Conservation (phyloP, 30 jellyfish, hydroid and myxozoan genomes). For the Mastigias papua region DNA sequence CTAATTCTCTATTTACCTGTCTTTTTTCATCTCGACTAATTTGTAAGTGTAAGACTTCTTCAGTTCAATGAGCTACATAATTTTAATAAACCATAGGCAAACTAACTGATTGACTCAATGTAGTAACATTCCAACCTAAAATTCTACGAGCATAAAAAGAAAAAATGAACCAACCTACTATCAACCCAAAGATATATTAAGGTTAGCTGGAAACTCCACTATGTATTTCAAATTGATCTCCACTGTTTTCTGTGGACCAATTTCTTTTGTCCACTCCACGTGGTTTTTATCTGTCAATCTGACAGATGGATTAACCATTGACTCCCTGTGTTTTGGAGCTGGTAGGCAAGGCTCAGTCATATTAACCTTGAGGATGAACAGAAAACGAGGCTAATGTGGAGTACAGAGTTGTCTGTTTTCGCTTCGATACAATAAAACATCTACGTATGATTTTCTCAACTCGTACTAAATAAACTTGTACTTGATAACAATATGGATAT, state of each 20-base stretch:
- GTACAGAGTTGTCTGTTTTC: neutral
- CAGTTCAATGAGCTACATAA: too few species aligned
- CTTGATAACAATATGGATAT: too few species aligned
- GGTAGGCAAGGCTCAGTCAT: constrained; percentile 19
- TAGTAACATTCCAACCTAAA: too few species aligned
- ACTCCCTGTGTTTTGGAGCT: neutral
- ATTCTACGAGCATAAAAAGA: too few species aligned
- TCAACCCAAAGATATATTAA: neutral
- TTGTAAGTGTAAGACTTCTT: too few species aligned
- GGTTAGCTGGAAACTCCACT: constrained; percentile 64
- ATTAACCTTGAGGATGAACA: constrained; percentile 2
- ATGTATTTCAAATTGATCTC: constrained; percentile 56
- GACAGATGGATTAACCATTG: constrained; percentile 21
- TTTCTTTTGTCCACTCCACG: constrained; percentile 77
- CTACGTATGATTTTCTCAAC: neutral
- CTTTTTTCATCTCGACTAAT: too few species aligned
- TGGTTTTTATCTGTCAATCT: constrained; percentile 62
- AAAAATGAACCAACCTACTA: neutral
- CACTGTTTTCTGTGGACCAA: constrained; percentile 45
- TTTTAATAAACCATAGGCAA: too few species aligned
- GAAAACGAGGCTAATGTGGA: neutral
- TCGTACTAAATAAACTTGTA: too few species aligned
- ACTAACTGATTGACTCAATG: too few species aligned
- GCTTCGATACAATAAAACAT: neutral
- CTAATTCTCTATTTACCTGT: too few species aligned